Evolutionary conservation across 2,888 invertebrate species (phyloP).

Genomic region (Pristionchus arcanus): DNA sequence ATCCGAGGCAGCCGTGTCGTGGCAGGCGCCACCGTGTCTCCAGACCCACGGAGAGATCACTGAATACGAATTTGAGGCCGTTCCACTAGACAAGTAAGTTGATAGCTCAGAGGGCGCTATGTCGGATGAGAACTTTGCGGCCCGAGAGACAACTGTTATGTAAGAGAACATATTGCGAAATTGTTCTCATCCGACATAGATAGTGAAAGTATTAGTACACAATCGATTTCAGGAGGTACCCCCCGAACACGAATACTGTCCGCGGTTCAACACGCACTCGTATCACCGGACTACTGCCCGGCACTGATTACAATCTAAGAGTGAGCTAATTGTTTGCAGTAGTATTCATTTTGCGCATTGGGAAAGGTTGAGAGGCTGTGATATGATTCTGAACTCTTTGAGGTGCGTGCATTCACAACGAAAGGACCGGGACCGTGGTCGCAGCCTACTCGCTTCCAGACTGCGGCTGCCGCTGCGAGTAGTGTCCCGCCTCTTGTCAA

Average conservation of each 20-base stretch:
- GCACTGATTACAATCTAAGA: conserved; percentile 75
- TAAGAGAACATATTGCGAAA: too few species aligned
- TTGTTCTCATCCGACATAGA: too few species aligned
- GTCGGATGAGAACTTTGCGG: too few species aligned
- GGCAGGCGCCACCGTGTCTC: conserved; percentile 79
- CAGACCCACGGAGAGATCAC: conserved; percentile 79
- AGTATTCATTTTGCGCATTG: too few species aligned
- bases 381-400: neutral
- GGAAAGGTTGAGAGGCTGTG: too few species aligned
- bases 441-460: conserved; percentile 74
- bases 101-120: too few species aligned
- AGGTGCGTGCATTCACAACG: conserved; percentile 77
- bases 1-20: conserved; percentile 67
- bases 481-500: conserved; percentile 57
- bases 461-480: conserved; percentile 63
- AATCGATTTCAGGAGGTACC: conserved; percentile 65
- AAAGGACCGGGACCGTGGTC: conserved; percentile 79
- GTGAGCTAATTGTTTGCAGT: conserved; percentile 26
- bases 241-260: conserved; percentile 66
- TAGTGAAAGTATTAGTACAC: too few species aligned
- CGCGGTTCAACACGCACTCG: conserved; percentile 72
- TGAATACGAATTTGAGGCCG: conserved; percentile 79
- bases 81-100: conserved; percentile 68
- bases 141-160: too few species aligned
- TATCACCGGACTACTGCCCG: conserved; percentile 75